A percentile compares a stretch with the other conserved stretches of the same genome.
Evolutionary conservation across 2,888 invertebrate genomes (phyloP).

Genomic region (Automeris io): DNA sequence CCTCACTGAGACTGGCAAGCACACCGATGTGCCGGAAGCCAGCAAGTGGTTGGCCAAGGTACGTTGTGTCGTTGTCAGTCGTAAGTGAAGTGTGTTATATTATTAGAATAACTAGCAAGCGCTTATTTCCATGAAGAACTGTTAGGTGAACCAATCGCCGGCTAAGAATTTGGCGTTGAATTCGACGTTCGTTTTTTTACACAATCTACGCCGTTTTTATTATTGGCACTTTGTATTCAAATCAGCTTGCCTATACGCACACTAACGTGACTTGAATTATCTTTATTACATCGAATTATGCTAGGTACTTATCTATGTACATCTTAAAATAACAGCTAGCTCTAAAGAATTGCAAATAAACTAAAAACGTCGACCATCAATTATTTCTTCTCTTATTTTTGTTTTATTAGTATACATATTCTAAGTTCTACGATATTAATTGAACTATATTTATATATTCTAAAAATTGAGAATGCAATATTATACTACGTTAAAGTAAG

Average conservation of each 20-base stretch:
- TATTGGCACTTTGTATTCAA: neutral
- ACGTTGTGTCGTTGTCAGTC: constrained; percentile 48
- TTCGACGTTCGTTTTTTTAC: neutral
- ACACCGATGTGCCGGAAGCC: constrained; percentile 86
- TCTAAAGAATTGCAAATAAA: too few relatives aligned
- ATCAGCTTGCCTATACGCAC: neutral
- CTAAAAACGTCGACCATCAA: too few relatives aligned
- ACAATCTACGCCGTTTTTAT: neutral
- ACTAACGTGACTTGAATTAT: too few relatives aligned
- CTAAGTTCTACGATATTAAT: too few relatives aligned
- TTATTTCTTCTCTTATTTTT: too few relatives aligned
- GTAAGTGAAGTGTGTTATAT: constrained; percentile 26
- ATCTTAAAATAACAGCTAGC: too few relatives aligned
- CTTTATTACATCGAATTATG: too few relatives aligned
- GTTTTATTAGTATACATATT: too few relatives aligned
- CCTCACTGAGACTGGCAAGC: constrained; percentile 85
- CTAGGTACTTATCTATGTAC: too few relatives aligned
- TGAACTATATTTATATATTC: too few relatives aligned
- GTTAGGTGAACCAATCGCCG: neutral
- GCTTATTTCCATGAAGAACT: constrained; percentile 1
- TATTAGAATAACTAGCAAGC: constrained; percentile 18
- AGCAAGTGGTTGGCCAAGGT: constrained; percentile 89
- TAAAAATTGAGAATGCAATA: too few relatives aligned
- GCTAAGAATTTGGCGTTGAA: neutral
- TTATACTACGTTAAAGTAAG: too few relatives aligned